phyloP scores from a whole-genome alignment of 1,140 invertebrate species.

The Temnothorax nylanderi region DNA sequence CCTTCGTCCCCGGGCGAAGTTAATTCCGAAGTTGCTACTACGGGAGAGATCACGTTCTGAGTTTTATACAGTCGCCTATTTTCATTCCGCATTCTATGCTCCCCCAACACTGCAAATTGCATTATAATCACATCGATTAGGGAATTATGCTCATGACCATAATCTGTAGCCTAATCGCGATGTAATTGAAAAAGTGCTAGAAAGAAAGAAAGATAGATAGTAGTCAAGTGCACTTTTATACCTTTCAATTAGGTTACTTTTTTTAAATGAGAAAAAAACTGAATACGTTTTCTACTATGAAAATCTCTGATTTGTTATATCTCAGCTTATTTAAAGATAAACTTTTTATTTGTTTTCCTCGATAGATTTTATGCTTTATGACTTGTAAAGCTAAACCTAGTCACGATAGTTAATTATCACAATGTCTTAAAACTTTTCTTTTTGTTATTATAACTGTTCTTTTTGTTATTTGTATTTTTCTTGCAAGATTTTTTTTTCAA shows the following conservation, averaged over 20 bases:
- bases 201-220: neutral
- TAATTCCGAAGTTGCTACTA: conserved; percentile 44
- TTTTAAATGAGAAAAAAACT: neutral
- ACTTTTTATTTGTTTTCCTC: neutral
- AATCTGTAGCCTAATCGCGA: neutral
- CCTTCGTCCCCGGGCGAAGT: conserved; percentile 34
- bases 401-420: neutral
- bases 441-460: neutral
- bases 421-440: neutral
- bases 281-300: neutral
- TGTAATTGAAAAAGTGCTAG: neutral
- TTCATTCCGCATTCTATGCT: neutral
- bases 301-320: neutral
- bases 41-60: conserved; percentile 5
- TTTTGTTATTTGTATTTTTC: neutral
- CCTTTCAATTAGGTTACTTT: neutral
- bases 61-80: conserved; percentile 51
- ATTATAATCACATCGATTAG: neutral
- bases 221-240: neutral
- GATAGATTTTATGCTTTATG: neutral
- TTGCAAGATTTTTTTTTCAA: neutral
- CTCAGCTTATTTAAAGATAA: neutral
- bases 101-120: neutral
- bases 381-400: neutral
- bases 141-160: neutral